phyloP scores from a whole-genome alignment of 2,888 invertebrate species.

The Acrocera orbiculus region DNA sequence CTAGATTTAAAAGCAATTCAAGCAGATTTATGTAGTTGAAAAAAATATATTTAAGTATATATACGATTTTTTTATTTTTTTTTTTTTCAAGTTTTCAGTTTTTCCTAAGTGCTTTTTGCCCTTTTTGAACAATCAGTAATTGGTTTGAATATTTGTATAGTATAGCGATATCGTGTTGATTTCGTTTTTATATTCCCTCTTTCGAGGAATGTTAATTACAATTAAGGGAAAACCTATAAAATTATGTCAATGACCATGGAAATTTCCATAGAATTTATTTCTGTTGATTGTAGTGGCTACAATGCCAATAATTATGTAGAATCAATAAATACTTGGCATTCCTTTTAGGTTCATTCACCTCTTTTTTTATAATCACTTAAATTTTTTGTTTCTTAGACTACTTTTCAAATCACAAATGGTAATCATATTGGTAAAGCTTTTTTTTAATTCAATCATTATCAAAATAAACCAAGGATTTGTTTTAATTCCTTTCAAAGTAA shows the following conservation, averaged over 20 bases:
- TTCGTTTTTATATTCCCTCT: too few relatives aligned
- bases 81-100: slow-evolving; percentile 1
- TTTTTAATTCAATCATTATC: too few relatives aligned
- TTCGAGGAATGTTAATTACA: slow-evolving; percentile 8
- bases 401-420: too few relatives aligned
- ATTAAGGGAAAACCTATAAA: slow-evolving; percentile 3
- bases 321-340: slow-evolving; percentile 9
- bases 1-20: slow-evolving; percentile 6
- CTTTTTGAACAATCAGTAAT: neutral
- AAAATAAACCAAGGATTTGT: too few relatives aligned
- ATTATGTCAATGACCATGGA: slow-evolving; percentile 1
- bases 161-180: slow-evolving; percentile 1
- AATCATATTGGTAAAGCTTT: too few relatives aligned
- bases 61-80: neutral
- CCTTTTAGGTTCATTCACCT: too few relatives aligned
- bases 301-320: neutral
- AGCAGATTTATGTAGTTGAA: slow-evolving; percentile 10
- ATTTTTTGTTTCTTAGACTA: too few relatives aligned
- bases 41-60: slow-evolving; percentile 1
- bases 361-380: too few relatives aligned
- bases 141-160: neutral
- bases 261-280: slow-evolving; percentile 4
- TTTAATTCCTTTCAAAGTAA: too few relatives aligned
- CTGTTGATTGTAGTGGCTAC: neutral
- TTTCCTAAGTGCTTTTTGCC: slow-evolving; percentile 2